A percentile compares a stretch with the other conserved stretches of the same genome.
phyloP scores from a whole-genome alignment of 1,140 invertebrate genomes.

The Tetragonula clypearis region DNA sequence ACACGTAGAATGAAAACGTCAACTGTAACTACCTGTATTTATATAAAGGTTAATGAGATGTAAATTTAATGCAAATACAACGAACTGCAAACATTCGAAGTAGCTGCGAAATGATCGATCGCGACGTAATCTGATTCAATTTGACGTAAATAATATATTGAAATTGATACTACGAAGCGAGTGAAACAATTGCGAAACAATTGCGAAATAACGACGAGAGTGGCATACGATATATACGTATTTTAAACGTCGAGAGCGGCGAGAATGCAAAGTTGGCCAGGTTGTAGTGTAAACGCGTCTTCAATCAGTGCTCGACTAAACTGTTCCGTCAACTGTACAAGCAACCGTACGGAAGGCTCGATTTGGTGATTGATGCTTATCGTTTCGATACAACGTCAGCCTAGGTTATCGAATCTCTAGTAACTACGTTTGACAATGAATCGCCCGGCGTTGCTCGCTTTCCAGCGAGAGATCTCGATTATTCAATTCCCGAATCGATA shows the following conservation, averaged over 20 bases:
- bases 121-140: background rate
- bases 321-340: conserved; percentile 18
- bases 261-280: background rate
- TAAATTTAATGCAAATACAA: background rate
- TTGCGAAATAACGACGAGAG: background rate
- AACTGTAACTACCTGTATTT: too few species aligned
- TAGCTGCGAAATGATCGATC: background rate
- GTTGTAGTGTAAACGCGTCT: background rate
- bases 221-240: too few species aligned
- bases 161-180: background rate
- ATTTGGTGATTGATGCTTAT: conserved; percentile 1
- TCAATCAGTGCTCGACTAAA: conserved; percentile 1
- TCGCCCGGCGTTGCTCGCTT: background rate
- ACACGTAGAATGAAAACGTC: background rate
- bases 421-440: conserved; percentile 14
- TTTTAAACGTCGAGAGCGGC: too few species aligned
- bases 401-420: conserved; percentile 21
- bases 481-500: background rate
- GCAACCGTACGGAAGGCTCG: background rate
- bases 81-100: background rate
- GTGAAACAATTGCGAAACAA: background rate
- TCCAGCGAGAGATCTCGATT: background rate
- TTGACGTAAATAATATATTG: background rate
- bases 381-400: background rate
- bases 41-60: background rate